Evolutionary conservation across 2,113 vertebrate species (phyloP).

Genomic region (Notiomystis cincta): DNA sequence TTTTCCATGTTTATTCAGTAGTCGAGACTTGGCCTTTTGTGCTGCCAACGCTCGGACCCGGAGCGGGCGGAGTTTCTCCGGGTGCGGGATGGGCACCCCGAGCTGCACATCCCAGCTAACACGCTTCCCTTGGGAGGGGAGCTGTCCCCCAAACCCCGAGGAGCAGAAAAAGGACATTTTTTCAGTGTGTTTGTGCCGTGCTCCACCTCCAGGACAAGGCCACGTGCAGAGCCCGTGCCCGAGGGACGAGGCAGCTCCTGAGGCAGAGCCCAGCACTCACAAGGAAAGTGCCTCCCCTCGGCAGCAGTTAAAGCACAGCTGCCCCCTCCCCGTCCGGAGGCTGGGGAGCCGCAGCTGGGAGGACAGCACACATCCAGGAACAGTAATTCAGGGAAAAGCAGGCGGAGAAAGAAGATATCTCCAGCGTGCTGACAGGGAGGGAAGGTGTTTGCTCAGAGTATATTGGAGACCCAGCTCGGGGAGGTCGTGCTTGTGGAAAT

Average conservation of each 20-base stretch:
- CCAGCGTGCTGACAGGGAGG: neutral
- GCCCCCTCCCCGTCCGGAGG: neutral
- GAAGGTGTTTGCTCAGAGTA: conserved; percentile 47
- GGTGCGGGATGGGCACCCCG: fast-evolving
- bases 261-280: neutral
- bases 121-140: neutral
- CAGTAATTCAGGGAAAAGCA: neutral
- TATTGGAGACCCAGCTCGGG: conserved; percentile 15
- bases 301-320: neutral
- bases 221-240: fast-evolving
- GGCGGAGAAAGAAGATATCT: conserved; percentile 31
- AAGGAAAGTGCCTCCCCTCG: neutral
- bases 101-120: neutral
- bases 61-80: neutral
- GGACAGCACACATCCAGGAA: fast-evolving
- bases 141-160: neutral
- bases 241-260: neutral
- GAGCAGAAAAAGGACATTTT: fast-evolving
- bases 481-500: conserved; percentile 35
- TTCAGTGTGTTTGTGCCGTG: no score
- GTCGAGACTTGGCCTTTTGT: neutral
- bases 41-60: fast-evolving
- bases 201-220: neutral
- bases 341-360: neutral
- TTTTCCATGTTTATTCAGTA: neutral